Evolutionary conservation across 2,888 invertebrate species (phyloP).

Genomic region (Epirrhoe alternata): DNA sequence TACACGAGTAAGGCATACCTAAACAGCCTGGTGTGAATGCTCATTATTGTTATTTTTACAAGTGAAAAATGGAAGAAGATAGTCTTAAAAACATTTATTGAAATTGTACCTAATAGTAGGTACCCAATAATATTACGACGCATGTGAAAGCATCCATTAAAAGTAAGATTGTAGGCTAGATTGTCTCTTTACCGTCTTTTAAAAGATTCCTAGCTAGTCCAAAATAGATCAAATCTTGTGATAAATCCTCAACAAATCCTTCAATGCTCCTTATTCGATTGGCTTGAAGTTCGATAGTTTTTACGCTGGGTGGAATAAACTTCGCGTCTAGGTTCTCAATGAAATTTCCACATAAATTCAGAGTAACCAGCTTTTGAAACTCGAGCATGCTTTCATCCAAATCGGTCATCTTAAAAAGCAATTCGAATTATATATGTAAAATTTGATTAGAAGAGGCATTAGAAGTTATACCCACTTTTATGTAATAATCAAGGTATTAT

Average conservation of each 20-base stretch:
- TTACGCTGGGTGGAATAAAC: slow-evolving; percentile 69
- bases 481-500: too few relatives aligned
- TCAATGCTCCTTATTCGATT: slow-evolving; percentile 72
- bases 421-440: not conserved
- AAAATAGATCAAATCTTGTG: slow-evolving; percentile 73
- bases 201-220: slow-evolving; percentile 82
- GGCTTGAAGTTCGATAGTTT: slow-evolving; percentile 78
- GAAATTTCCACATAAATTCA: slow-evolving; percentile 78
- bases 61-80: too few relatives aligned
- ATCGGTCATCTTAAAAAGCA: slow-evolving; percentile 74
- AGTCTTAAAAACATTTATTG: too few relatives aligned
- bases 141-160: too few relatives aligned
- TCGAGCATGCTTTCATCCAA: slow-evolving; percentile 68
- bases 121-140: too few relatives aligned
- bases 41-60: too few relatives aligned
- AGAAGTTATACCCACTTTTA: too few relatives aligned
- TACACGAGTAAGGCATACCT: too few relatives aligned
- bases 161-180: not conserved
- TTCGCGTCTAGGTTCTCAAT: slow-evolving; percentile 61
- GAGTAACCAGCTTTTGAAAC: slow-evolving; percentile 68
- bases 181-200: slow-evolving; percentile 29
- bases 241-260: slow-evolving; percentile 62
- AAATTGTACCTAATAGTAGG: too few relatives aligned
- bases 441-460: too few relatives aligned
- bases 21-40: too few relatives aligned